These are phyloP conservation scores for Cacatua alba DNA, from an alignment of 2,113 vertebrate species.

Conservation along the genomic window DNA sequence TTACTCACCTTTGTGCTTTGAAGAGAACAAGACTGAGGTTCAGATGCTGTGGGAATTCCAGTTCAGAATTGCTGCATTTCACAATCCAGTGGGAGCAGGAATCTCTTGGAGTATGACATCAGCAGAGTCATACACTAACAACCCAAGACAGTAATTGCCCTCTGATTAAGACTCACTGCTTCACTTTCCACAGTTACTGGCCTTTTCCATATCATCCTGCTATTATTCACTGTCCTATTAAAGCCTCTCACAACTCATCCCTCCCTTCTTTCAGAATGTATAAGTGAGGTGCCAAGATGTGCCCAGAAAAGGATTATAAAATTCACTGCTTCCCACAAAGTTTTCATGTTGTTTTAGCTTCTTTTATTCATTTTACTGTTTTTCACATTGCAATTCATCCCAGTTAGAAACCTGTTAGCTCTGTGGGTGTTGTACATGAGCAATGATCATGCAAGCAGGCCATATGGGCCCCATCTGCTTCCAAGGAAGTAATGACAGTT, in stretches of 20 bases:
- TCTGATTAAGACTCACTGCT: constrained; percentile 10
- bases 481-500: not conserved
- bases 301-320: not conserved
- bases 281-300: not conserved
- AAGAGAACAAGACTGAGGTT: not conserved
- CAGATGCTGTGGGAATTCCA: not conserved
- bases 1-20: not conserved
- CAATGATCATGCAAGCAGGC: constrained; percentile 34
- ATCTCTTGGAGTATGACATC: not conserved
- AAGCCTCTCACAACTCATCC: not conserved
- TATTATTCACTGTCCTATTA: not conserved
- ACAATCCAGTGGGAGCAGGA: not conserved
- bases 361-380: constrained; percentile 1
- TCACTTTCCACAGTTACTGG: not conserved
- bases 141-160: not conserved
- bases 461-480: constrained; percentile 59
- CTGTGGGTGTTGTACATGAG: constrained; percentile 39
- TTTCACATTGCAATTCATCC: constrained; percentile 6
- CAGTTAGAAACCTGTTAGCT: constrained; percentile 43
- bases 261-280: not conserved
- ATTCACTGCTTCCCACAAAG: not conserved
- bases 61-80: not conserved
- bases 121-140: not conserved
- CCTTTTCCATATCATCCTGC: not conserved
- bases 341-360: not conserved